Conservation (phyloP, 2,888 invertebrate genomes). For the Lasioglossum leucozonium region DNA sequence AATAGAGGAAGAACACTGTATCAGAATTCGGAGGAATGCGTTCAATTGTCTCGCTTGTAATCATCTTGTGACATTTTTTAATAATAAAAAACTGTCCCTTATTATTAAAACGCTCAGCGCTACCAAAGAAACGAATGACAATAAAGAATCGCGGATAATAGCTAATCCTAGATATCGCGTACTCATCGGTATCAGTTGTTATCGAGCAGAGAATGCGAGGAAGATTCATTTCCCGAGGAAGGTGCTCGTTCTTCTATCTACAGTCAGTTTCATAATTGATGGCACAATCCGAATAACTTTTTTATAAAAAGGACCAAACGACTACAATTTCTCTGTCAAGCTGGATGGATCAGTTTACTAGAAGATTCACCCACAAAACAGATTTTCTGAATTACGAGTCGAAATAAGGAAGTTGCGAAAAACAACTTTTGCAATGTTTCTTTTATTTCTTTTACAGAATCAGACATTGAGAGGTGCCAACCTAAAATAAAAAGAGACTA, state of each 20-base stretch:
- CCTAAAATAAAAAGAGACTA: too few relatives aligned
- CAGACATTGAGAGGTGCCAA: too few relatives aligned
- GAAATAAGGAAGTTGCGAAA: too few relatives aligned
- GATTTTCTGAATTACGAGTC: too few relatives aligned
- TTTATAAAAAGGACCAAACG: too few relatives aligned
- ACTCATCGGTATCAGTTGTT: conserved; percentile 28
- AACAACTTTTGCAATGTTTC: too few relatives aligned
- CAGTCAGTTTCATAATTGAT: background rate
- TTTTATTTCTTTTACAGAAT: too few relatives aligned
- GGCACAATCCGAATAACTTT: too few relatives aligned
- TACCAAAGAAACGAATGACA: background rate
- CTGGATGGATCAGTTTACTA: too few relatives aligned
- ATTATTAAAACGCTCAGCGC: background rate
- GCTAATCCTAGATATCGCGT: conserved; percentile 16
- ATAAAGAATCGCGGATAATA: conserved; percentile 7
- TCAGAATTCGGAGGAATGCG: background rate
- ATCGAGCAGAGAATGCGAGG: background rate
- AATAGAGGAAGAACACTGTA: background rate
- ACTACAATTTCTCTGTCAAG: too few relatives aligned
- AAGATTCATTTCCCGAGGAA: conserved; percentile 9
- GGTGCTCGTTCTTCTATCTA: conserved; percentile 3
- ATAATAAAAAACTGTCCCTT: background rate
- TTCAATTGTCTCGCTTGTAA: background rate
- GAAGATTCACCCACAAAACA: too few relatives aligned
- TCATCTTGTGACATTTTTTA: background rate